A percentile compares a stretch with the other conserved stretches of the same genome.
These are phyloP conservation scores for Anas platyrhynchos DNA, from an alignment of 2,113 vertebrate genomes.

Conservation along the genomic window DNA sequence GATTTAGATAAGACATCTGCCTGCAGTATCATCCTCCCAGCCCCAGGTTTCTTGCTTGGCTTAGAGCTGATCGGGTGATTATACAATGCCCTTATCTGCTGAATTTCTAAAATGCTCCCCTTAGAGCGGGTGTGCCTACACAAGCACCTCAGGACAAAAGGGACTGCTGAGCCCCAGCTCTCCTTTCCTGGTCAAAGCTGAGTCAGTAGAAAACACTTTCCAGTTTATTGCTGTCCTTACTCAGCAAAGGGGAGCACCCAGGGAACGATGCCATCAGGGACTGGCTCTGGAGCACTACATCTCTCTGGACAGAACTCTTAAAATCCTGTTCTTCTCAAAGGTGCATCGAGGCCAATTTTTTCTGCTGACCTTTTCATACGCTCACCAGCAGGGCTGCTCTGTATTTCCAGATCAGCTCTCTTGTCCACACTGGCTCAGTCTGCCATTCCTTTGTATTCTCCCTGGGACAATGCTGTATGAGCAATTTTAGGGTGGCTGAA, in stretches of 20 bases:
- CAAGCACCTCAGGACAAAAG: not conserved
- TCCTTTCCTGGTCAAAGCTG: not conserved
- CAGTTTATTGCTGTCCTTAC: not conserved
- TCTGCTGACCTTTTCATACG: not conserved
- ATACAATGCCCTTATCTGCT: not conserved
- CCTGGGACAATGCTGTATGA: not conserved
- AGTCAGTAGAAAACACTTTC: not conserved
- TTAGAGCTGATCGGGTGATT: accelerated
- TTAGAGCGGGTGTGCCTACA: not conserved
- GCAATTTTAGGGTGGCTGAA: not conserved
- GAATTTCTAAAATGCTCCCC: not conserved
- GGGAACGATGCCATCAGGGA: not conserved
- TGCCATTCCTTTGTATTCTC: not conserved
- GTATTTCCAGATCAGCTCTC: not conserved
- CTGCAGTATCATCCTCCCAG: not conserved
- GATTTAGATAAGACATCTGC: not conserved
- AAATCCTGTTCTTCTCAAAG: not conserved
- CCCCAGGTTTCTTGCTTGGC: not conserved
- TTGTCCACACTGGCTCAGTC: not conserved
- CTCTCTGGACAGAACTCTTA: not conserved
- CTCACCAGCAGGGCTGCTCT: not conserved
- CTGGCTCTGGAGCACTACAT: not conserved
- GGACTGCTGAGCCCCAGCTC: not conserved
- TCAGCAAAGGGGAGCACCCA: not conserved
- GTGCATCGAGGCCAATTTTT: accelerated